Evolutionary conservation across 2,113 vertebrate genomes (phyloP), one percentile per base, ranked within the genome.

Genomic region (Erythrocercus mccallii): DNA sequence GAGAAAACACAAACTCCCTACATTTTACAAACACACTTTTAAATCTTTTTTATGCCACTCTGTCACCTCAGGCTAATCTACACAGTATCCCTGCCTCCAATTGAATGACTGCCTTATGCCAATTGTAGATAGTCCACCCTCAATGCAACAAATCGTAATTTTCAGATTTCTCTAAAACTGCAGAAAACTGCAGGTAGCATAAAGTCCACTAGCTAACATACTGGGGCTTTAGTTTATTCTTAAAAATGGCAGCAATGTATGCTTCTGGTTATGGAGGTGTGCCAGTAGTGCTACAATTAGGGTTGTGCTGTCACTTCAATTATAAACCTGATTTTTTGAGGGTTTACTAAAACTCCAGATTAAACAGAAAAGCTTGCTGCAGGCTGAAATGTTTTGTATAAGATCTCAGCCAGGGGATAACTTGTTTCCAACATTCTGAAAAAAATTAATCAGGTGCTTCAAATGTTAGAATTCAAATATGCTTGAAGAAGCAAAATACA

Each of bases 361-460:
- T 92, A 91, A 96, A 97, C 91, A 88, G 82, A 82, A 95, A 93
- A 86, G 47, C 72, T 78, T 96, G 93, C 92, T 88, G 60, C 37
- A 90, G 82, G 90, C 72, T 90, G 88, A 90, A 90, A 88, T 83
- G 47, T 90, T 94, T 94, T 78, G 38, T 80, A 30, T 53, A 71
- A 83, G 38, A 81, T 58, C 85, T 88, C 92, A 93, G 81, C 71
- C 88, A 66, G 60, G 51, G 80, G 80, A 94, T 70, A 95, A 86
- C 25, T 83, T 81, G 68, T 86, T 93, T 93, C 80, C 92, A 96
- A 25, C 68, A 81, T 65, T 94, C 27, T 74, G 42, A 76, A 88
- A 72, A 72, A 89, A 86, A 82, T 6, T 2, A 90, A 88, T 90
- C 79, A 80, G 28, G 64, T 71, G 60, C 69, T 86, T 92, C 76